Percentiles rank a stretch among this genome's conserved stretches.
phyloP scores from a whole-genome alignment of 92 coral and sea anemone genomes.

The Zoanthus sociatus region DNA sequence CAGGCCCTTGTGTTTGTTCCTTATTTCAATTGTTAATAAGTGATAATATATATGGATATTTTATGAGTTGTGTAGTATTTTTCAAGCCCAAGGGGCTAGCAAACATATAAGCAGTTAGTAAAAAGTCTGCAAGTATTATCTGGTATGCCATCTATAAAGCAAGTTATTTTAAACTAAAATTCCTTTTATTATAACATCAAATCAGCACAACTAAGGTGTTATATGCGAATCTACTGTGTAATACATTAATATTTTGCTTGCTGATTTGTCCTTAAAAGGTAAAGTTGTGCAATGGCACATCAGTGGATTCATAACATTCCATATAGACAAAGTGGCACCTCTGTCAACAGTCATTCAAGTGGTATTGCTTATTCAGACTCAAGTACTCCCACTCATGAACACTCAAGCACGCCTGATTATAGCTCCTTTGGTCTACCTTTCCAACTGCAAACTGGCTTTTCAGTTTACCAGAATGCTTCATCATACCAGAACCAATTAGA shows the following conservation, averaged over 20 bases:
- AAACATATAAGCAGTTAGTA: conserved; percentile 10
- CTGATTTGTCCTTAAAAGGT: conserved; percentile 23
- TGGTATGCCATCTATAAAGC: background rate
- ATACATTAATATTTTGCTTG: background rate
- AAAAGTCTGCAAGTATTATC: conserved; percentile 13
- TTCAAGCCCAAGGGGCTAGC: conserved; percentile 3
- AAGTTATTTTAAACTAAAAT: background rate
- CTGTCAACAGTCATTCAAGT: conserved; percentile 15
- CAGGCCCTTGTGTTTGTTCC: background rate
- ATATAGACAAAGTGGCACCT: conserved; percentile 25
- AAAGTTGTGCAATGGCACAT: conserved; percentile 12
- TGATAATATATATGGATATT: conserved; percentile 10
- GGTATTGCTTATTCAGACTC: conserved; percentile 34
- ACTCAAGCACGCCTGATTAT: conserved; percentile 36
- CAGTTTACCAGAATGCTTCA: conserved; percentile 25
- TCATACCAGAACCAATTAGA: conserved; percentile 28
- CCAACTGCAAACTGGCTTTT: conserved; percentile 38
- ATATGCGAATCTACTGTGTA: background rate
- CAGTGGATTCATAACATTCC: conserved; percentile 27
- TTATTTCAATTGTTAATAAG: background rate
- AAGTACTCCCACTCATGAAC: conserved; percentile 32
- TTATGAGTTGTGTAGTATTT: conserved; percentile 6
- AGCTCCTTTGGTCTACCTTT: conserved; percentile 47
- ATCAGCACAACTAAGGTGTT: background rate
- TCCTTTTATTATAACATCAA: background rate